Base-by-base conservation (phyloP, 1,140 invertebrate species). In the Eupristina koningsbergeri region DNA sequence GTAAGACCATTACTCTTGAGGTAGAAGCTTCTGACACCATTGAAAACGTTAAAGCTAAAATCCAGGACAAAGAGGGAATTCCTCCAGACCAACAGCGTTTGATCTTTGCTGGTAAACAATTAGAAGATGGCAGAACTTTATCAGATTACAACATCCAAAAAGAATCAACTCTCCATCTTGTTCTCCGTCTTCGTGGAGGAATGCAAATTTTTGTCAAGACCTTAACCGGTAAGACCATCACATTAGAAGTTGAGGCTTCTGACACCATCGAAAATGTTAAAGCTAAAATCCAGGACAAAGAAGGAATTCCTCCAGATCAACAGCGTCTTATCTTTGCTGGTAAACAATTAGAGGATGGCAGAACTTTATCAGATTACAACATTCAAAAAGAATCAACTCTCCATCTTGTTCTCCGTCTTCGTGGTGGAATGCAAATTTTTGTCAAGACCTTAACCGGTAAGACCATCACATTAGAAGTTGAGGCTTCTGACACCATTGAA, bases 101-200 rank as follows among this genome's bases (percentile, higher is more conserved):
- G 80, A 95, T 96, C 84, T 96, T 96, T 89, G 95, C 95, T 50
- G 96, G 96, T 75, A 96, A 96, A 89, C 96, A 96, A 86, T 93
- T 96, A 36, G 96, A 96, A 90, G 96, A 97, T 88, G 96, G 96
- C 29, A 95, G 96, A 0, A 97, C 96, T 0, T 89, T 97, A 5
- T 95, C 95, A 2, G 96, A 96, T 86, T 96, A 96, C 89, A 96
- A 96, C 86, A 96, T 96, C 85, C 96, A 96, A 86, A 96, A 96
- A 86, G 96, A 96, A 90, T 96, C 95, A 0, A 97, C 96, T 0
- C 92, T 96, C 0, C 96, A 96, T 89, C 91, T 97, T 77, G 96
- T 96, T 3, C 89, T 96, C 2, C 91, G 95, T 85, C 91, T 95
- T 13, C 90, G 95, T 92, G 92, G 96, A 90, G 93, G 96, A 79